Base-by-base conservation (phyloP, 1,140 invertebrate genomes). In the Pentalonia nigronervosa region DNA sequence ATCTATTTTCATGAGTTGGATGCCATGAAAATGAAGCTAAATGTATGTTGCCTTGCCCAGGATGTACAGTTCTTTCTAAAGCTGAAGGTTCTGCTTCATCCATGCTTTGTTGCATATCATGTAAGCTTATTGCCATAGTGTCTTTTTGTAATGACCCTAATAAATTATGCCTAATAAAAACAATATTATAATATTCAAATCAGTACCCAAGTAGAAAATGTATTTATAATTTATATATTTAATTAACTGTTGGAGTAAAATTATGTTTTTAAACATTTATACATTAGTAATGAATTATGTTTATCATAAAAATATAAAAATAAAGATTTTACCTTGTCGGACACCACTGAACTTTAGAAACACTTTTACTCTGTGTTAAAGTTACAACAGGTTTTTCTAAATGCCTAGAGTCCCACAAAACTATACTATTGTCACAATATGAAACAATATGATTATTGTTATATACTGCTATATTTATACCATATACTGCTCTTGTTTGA, bases 391-490 rank as follows among this genome's bases (percentile, higher is more conserved):
- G 98, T 95, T 98, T 97, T 94, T 98, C 97, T 95, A 99, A 98
- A 94, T 97, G 97, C 91, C 98, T 95, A 53, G 97, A 96, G 95
- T 99, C 98, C 98, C 98, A 99, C 86, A 99, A 96, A 87, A 96
- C 97, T 87, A 98, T 97, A 94, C 97, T 96, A 94, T 97, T 97
- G 86, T 99, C 98, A 89, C 97, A 96, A 95, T 97, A 98, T 60
- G 98, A 98, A 91, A 98, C 98, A 17, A 99, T 94, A 95, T 97
- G 96, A 95, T 97, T 96, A 94, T 97, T 96, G 94, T 97, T 97
- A 94, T 97, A 96, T 30, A 97, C 97, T 95, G 98, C 98, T 8
- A 98, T 96, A 90, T 96, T 96, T 20, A 98, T 95, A 83, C 98
- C 98, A 95, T 97, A 97, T 25, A 99, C 98, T 89, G 97, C 97